These are phyloP conservation scores for Ictalurus punctatus DNA, from an alignment of 2,113 vertebrate genomes.

Conservation along the genomic window DNA sequence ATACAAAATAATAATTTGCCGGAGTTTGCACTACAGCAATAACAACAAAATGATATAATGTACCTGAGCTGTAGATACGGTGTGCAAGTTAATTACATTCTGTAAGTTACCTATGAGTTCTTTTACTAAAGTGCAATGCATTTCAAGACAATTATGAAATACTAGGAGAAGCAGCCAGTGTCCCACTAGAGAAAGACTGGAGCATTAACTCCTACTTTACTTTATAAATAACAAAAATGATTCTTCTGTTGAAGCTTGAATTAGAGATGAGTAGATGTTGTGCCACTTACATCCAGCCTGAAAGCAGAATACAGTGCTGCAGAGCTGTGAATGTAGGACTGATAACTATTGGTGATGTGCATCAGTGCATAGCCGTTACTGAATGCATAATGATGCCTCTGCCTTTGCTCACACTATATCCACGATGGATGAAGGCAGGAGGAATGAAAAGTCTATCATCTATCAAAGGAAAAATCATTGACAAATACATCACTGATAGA, in stretches of 20 bases:
- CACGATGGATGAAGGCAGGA: neutral
- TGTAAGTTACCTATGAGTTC: neutral
- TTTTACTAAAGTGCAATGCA: neutral
- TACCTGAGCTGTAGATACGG: neutral
- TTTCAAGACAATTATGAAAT: neutral
- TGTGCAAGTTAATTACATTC: neutral
- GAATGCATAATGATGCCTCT: slow-evolving; percentile 13
- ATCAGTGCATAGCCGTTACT: neutral
- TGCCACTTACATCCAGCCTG: neutral
- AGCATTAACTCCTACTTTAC: neutral
- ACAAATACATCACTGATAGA: neutral
- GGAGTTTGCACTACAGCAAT: neutral
- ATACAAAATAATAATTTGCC: neutral
- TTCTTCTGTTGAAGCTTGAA: neutral
- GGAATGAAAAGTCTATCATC: neutral
- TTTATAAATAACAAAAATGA: neutral
- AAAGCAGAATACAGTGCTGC: slow-evolving; percentile 14
- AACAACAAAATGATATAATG: neutral
- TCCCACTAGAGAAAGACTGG: neutral
- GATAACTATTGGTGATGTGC: slow-evolving; percentile 21
- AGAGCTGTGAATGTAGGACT: slow-evolving; percentile 3
- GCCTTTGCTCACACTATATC: neutral
- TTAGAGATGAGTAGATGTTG: slow-evolving; percentile 20
- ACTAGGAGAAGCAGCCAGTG: neutral
- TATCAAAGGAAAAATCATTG: neutral